These are phyloP conservation scores for Drosophila fuyamai DNA, from an alignment of 1,140 invertebrate genomes.

Conservation along the genomic window DNA sequence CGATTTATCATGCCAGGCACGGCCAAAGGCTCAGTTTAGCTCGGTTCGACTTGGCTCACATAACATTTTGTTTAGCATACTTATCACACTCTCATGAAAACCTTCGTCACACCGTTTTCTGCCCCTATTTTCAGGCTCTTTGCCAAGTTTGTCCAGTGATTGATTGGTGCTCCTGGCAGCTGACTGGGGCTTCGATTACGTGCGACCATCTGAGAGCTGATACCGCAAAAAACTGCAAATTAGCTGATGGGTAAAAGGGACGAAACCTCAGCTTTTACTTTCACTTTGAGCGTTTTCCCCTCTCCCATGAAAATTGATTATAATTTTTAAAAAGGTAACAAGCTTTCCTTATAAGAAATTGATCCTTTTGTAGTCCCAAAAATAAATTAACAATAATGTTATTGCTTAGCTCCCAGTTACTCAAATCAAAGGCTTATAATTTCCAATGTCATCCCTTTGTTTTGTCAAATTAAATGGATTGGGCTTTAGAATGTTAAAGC, in stretches of 20 bases:
- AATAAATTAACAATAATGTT: too few relatives aligned
- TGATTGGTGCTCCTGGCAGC: constrained; percentile 57
- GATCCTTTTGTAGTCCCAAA: too few relatives aligned
- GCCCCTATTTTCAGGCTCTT: constrained; percentile 6
- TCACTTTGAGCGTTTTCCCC: background rate
- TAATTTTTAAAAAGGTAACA: too few relatives aligned
- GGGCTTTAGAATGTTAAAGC: background rate
- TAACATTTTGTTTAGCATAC: constrained; percentile 66
- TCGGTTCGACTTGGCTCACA: constrained; percentile 19
- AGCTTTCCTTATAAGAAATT: too few relatives aligned
- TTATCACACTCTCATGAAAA: constrained; percentile 36
- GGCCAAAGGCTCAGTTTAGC: constrained; percentile 29
- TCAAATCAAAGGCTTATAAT: background rate
- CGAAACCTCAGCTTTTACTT: background rate
- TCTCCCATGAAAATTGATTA: background rate
- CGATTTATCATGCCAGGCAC: constrained; percentile 61
- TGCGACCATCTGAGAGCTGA: constrained; percentile 49
- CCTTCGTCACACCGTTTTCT: background rate
- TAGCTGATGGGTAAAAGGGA: constrained; percentile 29
- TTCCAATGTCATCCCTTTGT: too few relatives aligned
- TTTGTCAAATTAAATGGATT: background rate
- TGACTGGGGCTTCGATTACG: constrained; percentile 50
- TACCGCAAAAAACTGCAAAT: constrained; percentile 55
- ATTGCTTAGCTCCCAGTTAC: background rate
- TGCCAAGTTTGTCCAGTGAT: constrained; percentile 47